Percentiles rank a stretch among this genome's conserved stretches.
phyloP scores from a whole-genome alignment of 1,140 invertebrate species.

The Probaryconus sp. region DNA sequence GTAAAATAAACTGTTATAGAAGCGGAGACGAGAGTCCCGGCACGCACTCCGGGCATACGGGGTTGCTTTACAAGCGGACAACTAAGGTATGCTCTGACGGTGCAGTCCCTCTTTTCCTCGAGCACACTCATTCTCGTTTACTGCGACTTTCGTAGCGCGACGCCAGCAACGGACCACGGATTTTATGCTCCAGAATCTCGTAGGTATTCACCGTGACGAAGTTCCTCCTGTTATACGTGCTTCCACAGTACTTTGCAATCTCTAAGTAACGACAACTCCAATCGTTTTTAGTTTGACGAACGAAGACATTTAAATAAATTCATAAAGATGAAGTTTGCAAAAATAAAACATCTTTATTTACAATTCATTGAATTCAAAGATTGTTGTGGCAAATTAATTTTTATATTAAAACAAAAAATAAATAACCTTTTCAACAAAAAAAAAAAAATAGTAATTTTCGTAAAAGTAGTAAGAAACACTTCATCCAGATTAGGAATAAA shows the following conservation, averaged over 20 bases:
- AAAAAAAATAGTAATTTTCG: constrained; percentile 8
- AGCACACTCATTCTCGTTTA: constrained; percentile 55
- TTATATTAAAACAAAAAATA: too few relatives aligned
- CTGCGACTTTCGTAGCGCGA: constrained; percentile 68
- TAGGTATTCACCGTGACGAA: constrained; percentile 56
- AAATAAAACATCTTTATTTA: too few relatives aligned
- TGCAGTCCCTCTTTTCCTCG: constrained; percentile 65
- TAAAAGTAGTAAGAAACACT: constrained; percentile 24
- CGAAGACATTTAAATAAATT: constrained; percentile 9
- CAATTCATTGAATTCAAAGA: too few relatives aligned
- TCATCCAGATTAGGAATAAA: constrained; percentile 45
- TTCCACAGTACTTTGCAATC: constrained; percentile 33
- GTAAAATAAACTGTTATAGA: constrained; percentile 63
- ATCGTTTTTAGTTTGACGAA: constrained; percentile 38
- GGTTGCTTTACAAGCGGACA: constrained; percentile 78
- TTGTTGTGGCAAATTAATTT: too few relatives aligned
- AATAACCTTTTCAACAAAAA: too few relatives aligned
- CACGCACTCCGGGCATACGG: constrained; percentile 76
- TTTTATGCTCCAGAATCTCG: constrained; percentile 73
- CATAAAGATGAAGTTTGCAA: not conserved
- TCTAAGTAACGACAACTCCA: constrained; percentile 41
- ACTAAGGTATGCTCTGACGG: constrained; percentile 77
- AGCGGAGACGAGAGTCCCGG: constrained; percentile 62
- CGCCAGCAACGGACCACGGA: constrained; percentile 70
- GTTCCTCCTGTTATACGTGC: constrained; percentile 54